Conservation (phyloP, 2,797 vertebrate genomes). For the Fratercula arctica region DNA sequence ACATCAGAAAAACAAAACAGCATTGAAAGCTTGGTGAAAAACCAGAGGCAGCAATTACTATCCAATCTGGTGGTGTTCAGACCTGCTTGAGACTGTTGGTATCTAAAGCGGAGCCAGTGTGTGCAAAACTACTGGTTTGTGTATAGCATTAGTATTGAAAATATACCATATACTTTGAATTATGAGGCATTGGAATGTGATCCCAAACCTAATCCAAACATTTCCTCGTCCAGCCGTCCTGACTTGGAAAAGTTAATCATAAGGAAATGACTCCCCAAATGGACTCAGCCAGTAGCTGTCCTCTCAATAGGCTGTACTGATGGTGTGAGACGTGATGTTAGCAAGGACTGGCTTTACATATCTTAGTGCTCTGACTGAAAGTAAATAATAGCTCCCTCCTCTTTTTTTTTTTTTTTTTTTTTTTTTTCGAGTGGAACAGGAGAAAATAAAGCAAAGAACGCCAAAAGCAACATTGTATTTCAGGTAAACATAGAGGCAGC, state of each 20-base stretch:
- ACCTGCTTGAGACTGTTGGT: not conserved
- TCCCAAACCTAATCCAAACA: not conserved
- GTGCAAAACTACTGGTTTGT: not conserved
- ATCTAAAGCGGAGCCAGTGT: not conserved
- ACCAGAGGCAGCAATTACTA: not conserved
- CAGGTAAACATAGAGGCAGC: not conserved
- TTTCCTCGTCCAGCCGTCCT: not conserved
- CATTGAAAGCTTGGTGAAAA: not conserved
- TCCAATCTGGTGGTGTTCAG: not conserved
- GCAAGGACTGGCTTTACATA: not conserved
- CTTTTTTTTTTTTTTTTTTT: not conserved
- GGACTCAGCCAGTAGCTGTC: not conserved
- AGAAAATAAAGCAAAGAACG: not conserved
- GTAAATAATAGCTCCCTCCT: not conserved
- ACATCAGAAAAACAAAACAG: constrained; percentile 17
- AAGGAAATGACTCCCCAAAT: not conserved
- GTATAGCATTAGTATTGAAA: not conserved
- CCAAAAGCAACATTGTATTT: not conserved
- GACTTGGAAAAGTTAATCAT: not conserved
- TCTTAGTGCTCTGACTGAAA: not conserved
- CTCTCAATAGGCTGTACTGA: not conserved
- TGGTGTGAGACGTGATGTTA: not conserved
- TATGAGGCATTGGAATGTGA: not conserved
- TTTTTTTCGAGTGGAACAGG: not conserved
- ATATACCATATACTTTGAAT: not conserved